Evolutionary conservation across 2,797 vertebrate genomes (phyloP), one percentile per base, ranked within the genome.

Genomic region (Scarus forsteni): DNA sequence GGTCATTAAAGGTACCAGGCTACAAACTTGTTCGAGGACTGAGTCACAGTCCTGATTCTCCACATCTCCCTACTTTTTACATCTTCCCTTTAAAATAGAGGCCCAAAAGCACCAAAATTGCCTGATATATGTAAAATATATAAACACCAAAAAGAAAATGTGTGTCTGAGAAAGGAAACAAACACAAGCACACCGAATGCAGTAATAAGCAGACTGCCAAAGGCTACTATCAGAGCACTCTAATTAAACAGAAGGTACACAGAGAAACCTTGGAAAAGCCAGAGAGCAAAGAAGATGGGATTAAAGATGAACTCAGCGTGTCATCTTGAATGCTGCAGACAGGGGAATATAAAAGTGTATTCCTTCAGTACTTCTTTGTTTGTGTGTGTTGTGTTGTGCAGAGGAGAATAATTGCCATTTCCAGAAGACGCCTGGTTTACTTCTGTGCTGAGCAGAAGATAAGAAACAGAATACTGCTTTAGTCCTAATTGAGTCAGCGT

Each of bases 401-500:
- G 1, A 4, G 46, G 39, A 19, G 57, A 66, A 19, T 67, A 52
- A 60, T 10, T 66, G 34, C 53, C 58, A 38, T 55, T 62, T 54
- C 56, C 48, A 63, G 54, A 82, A 70, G 52, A 84, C n/a, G 51
- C 70, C 69, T 45, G 3, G 64, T 79, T 58, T 38, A 40, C 7
- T 60, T 71, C 75, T 58, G 70, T 53, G 58, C 36, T 15, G 67
- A 19, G 64, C 68, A 60, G 62, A 73, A 58, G 66, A 75, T 82
- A 80, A 60, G 63, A 63, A 79, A 77, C 63, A 39, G 40, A 72
- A 56, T 63, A 70, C 65, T 61, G 70, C 77, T 60, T 51, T 67
- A 14, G 43, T 72, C 84, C 83, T 87, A 92, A 94, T 85, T 88
- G 88, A 91, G 84, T 66, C 80, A 89, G 79, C 38, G 61, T 81